These are phyloP conservation scores for Numenius phaeopus DNA, from an alignment of 2,797 vertebrate genomes.

Conservation along the genomic window DNA sequence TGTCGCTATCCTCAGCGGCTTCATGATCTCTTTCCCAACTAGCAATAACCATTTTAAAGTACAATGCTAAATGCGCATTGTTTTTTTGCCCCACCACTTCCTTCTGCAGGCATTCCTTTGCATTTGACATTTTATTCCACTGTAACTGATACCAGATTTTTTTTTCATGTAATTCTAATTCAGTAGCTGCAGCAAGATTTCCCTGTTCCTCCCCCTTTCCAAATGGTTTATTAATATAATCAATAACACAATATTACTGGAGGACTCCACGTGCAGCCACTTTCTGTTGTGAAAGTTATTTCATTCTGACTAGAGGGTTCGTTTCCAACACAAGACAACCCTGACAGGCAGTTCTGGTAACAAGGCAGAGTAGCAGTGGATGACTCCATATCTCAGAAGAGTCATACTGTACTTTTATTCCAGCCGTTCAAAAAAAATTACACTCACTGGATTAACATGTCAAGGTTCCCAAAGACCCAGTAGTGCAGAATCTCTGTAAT, in stretches of 20 bases:
- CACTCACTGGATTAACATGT: not conserved
- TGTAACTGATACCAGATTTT: not conserved
- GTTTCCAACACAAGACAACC: not conserved
- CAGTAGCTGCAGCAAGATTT: not conserved
- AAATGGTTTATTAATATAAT: conserved; percentile 18
- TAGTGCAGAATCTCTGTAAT: not conserved
- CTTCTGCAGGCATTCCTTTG: not conserved
- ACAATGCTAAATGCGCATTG: not conserved
- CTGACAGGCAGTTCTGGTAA: not conserved
- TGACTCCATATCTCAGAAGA: not conserved
- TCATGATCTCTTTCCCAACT: not conserved
- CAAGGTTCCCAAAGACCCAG: not conserved
- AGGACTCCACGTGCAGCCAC: not conserved
- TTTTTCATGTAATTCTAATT: not conserved
- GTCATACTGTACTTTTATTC: not conserved
- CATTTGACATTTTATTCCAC: not conserved
- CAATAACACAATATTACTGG: not conserved
- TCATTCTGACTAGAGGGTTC: not conserved
- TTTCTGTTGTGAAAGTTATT: not conserved
- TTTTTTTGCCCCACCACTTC: not conserved
- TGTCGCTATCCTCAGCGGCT: not conserved
- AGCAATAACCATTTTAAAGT: not conserved
- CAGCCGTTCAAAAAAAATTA: not conserved
- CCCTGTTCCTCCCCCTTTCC: not conserved
- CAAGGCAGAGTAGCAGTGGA: not conserved